These are phyloP conservation scores for Trichacis sp. DNA, from an alignment of 2,888 invertebrate genomes.

Conservation along the genomic window DNA sequence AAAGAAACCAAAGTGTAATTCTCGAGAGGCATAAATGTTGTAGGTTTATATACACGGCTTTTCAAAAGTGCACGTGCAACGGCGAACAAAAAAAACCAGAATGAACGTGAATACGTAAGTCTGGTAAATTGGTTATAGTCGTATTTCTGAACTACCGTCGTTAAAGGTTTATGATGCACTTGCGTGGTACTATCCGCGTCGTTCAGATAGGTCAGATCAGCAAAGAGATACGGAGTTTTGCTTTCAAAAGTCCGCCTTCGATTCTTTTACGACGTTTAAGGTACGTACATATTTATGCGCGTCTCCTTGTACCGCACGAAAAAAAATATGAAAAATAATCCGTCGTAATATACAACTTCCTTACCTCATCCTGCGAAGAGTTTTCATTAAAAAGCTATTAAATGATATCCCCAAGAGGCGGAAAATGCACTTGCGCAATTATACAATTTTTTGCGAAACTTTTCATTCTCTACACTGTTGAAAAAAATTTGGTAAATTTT, in stretches of 20 bases:
- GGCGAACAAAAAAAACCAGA: conserved; percentile 21
- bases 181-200: conserved; percentile 31
- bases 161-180: conserved; percentile 43
- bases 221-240: conserved; percentile 27
- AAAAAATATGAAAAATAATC: conserved; percentile 33
- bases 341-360: conserved; percentile 25
- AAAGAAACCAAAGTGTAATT: conserved; percentile 1
- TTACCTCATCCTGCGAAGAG: background rate
- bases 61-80: conserved; percentile 15
- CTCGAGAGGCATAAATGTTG: conserved; percentile 18
- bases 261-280: conserved; percentile 39
- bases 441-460: background rate
- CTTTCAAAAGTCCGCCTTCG: conserved; percentile 37
- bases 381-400: conserved; percentile 6
- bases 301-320: conserved; percentile 22
- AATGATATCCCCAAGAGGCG: background rate
- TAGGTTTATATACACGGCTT: conserved; percentile 24
- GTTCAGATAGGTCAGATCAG: conserved; percentile 39
- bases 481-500: no score
- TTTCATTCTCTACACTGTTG: no score
- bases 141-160: conserved; percentile 42
- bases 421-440: background rate
- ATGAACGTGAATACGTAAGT: conserved; percentile 37
- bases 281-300: conserved; percentile 39
- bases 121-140: conserved; percentile 41